These are phyloP conservation scores for Tipula vernalis DNA, from an alignment of 2,888 invertebrate species.

Conservation along the genomic window DNA sequence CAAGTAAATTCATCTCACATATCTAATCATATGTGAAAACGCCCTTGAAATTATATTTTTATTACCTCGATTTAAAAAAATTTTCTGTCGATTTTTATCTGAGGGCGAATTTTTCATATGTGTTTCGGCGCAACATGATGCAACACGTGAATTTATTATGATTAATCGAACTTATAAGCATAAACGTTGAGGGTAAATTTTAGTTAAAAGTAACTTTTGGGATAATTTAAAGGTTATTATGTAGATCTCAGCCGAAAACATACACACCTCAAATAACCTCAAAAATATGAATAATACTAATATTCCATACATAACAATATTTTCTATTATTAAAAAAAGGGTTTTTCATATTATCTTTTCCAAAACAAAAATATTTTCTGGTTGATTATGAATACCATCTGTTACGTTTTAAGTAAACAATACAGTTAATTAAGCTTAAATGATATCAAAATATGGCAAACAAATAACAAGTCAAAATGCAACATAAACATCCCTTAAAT, in stretches of 20 bases:
- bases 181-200: not conserved
- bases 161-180: not conserved
- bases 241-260: not conserved
- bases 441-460: not conserved
- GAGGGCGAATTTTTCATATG: not conserved
- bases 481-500: not conserved
- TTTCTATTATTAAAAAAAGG: not conserved
- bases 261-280: not conserved
- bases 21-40: not conserved
- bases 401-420: not conserved
- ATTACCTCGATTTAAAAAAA: not conserved
- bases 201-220: not conserved
- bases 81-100: not conserved
- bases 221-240: not conserved
- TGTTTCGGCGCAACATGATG: not conserved
- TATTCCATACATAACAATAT: not conserved
- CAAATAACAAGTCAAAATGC: not conserved
- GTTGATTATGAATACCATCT: not conserved
- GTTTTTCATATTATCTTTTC: not conserved
- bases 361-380: not conserved
- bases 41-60: not conserved
- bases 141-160: not conserved
- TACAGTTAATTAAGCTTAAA: not conserved
- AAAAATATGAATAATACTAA: not conserved
- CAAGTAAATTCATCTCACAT: not conserved